phyloP scores from a whole-genome alignment of 2,888 invertebrate genomes.

The Mythimna lalbum region DNA sequence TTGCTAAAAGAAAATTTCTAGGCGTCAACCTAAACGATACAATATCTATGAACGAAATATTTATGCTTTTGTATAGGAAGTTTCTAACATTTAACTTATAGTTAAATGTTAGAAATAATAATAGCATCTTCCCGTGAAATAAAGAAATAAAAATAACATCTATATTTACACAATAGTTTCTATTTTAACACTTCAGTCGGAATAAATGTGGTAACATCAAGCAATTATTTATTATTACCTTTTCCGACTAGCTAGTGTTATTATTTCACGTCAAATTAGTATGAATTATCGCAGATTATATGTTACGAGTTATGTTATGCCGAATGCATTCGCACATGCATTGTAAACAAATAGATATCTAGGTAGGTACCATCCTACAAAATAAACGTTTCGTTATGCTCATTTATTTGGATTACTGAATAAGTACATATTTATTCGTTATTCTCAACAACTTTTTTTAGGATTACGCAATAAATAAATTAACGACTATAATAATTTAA shows the following conservation, averaged over 20 bases:
- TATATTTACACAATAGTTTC: neutral
- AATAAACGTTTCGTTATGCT: neutral
- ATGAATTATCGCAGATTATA: slow-evolving; percentile 27
- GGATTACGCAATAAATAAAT: too few species aligned
- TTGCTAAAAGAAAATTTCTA: slow-evolving; percentile 19
- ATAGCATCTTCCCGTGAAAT: neutral
- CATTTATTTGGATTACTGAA: neutral
- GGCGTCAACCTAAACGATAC: neutral
- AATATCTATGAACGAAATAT: neutral
- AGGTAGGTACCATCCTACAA: too few species aligned
- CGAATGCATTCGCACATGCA: slow-evolving; percentile 11
- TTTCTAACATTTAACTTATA: too few species aligned
- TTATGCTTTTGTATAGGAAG: too few species aligned
- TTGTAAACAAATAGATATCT: slow-evolving; percentile 1
- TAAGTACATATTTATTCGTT: neutral
- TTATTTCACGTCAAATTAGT: slow-evolving; percentile 13
- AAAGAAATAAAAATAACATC: neutral
- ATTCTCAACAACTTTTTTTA: too few species aligned
- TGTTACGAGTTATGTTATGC: neutral
- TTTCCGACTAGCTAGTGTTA: neutral
- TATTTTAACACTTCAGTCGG: slow-evolving; percentile 11
- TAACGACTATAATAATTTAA: too few species aligned
- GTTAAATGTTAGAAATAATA: neutral
- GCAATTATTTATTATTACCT: slow-evolving; percentile 33
- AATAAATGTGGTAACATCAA: neutral